Evolutionary conservation across 2,797 vertebrate species (phyloP).

Genomic region (Chlorospingus flavigularis): DNA sequence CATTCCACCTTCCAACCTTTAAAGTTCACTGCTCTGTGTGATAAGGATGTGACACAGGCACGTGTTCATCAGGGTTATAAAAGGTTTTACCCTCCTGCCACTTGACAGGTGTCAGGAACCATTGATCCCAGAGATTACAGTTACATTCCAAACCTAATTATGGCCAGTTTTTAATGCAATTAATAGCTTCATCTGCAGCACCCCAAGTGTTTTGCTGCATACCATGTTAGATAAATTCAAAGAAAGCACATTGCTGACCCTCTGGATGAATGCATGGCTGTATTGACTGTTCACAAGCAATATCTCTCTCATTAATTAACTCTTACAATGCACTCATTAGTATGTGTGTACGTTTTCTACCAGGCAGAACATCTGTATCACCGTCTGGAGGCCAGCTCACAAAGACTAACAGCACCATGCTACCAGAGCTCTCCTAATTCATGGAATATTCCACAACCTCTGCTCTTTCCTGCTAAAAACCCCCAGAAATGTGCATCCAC

Average conservation of each 20-base stretch:
- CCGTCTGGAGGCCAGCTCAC: not conserved
- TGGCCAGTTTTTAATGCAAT: slow-evolving; percentile 56
- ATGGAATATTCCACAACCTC: not conserved
- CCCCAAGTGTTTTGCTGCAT: slow-evolving; percentile 22
- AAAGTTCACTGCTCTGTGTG: not conserved
- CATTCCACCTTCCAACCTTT: not conserved
- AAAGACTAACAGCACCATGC: not conserved
- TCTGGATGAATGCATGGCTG: not conserved
- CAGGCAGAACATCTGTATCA: not conserved
- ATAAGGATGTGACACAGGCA: not conserved
- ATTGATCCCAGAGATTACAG: not conserved
- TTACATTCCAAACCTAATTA: slow-evolving; percentile 58
- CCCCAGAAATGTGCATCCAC: not conserved
- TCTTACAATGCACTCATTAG: slow-evolving; percentile 1
- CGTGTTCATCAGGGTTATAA: not conserved
- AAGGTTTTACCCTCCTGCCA: slow-evolving; percentile 2
- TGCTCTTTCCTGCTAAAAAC: not conserved
- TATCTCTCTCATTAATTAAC: slow-evolving; percentile 33
- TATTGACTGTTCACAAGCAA: slow-evolving; percentile 14
- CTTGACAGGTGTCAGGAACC: slow-evolving; percentile 22
- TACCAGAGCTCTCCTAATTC: not conserved
- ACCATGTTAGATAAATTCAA: not conserved
- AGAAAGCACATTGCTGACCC: not conserved
- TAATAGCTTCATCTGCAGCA: slow-evolving; percentile 50
- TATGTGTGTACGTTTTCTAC: not conserved